Conservation (phyloP, 2,797 vertebrate species). For the Epinephelus awoara region DNA sequence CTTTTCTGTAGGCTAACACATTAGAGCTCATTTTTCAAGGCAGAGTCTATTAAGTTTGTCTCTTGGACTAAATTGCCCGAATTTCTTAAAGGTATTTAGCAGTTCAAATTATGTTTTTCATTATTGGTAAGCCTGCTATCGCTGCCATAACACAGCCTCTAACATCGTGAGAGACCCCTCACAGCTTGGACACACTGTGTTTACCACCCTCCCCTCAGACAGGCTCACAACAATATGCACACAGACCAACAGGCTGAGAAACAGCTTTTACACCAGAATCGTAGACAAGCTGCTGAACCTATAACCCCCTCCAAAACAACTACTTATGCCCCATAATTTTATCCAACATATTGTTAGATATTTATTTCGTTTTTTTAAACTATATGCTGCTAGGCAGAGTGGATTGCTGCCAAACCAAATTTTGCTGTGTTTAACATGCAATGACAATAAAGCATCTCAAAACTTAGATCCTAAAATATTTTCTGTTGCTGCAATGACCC, state of each 20-base stretch:
- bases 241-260: too few species aligned
- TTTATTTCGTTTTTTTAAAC: too few species aligned
- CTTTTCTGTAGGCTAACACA: not conserved
- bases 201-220: too few species aligned
- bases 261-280: too few species aligned
- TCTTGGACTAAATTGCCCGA: not conserved
- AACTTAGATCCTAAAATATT: conserved; percentile 1
- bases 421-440: not conserved
- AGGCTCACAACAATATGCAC: too few species aligned
- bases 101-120: not conserved
- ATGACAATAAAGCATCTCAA: not conserved
- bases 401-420: not conserved
- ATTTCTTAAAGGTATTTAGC: not conserved
- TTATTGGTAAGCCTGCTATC: not conserved
- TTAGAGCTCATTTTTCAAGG: not conserved
- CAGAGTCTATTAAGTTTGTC: not conserved
- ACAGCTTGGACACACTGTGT: too few species aligned
- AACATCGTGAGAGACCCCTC: too few species aligned
- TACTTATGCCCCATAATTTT: too few species aligned
- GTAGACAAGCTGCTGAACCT: too few species aligned
- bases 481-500: conserved; percentile 4
- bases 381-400: too few species aligned
- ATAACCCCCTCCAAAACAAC: too few species aligned
- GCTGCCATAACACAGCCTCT: not conserved
- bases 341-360: too few species aligned